phyloP scores from a whole-genome alignment of 2,888 invertebrate species.

The Cerceris ruficornis region DNA sequence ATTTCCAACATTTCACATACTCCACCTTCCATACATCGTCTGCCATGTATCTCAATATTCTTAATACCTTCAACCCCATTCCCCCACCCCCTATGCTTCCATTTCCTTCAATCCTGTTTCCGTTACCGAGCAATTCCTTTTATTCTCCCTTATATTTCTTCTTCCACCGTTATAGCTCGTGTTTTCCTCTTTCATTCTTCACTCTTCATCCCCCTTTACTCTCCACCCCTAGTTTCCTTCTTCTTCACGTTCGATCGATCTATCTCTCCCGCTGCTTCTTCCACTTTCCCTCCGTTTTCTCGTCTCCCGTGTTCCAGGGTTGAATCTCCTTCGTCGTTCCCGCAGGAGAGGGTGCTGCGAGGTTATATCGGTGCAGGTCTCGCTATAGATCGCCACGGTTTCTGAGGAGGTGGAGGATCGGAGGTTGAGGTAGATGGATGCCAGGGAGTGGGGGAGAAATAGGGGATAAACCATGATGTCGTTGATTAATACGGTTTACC shows the following conservation, averaged over 20 bases:
- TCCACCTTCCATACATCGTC: not conserved
- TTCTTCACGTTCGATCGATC: constrained; percentile 10
- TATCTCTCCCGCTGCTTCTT: constrained; percentile 1
- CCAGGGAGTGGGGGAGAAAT: constrained; percentile 56
- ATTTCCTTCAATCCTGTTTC: not conserved
- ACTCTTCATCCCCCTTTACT: too few relatives aligned
- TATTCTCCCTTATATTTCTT: constrained; percentile 18
- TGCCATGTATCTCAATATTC: constrained; percentile 10
- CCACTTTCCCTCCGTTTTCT: constrained; percentile 13
- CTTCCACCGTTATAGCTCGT: not conserved
- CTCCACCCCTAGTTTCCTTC: too few relatives aligned
- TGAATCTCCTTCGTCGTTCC: constrained; percentile 27
- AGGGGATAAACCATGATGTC: constrained; percentile 81
- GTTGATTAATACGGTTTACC: constrained; percentile 82
- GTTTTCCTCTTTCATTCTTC: too few relatives aligned
- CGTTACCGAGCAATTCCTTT: not conserved
- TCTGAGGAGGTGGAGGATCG: constrained; percentile 41
- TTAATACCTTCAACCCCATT: constrained; percentile 10
- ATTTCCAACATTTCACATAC: too few relatives aligned
- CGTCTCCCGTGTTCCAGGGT: constrained; percentile 32
- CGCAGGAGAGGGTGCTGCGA: constrained; percentile 46
- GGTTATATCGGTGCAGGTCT: constrained; percentile 60
- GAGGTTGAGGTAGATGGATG: constrained; percentile 54
- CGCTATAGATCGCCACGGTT: constrained; percentile 57
- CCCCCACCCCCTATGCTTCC: not conserved